Evolutionary conservation across 2,888 invertebrate species (phyloP), one percentile per base, ranked within the genome.

Genomic region (Drosophila nigritarsus): DNA sequence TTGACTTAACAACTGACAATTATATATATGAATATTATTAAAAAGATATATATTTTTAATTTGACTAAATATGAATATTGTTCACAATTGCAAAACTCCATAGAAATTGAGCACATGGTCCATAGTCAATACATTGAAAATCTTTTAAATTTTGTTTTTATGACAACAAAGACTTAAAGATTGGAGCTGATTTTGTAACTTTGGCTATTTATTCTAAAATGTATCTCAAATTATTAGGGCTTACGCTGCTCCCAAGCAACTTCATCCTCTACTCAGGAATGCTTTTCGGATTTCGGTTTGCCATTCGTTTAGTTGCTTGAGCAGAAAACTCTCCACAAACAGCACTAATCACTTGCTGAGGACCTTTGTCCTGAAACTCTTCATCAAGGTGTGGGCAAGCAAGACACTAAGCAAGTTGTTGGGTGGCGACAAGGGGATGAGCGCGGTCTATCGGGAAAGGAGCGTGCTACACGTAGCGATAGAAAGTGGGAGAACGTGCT

Each of bases 401-500:
- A 8, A 8, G 45, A 45, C 15, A 20, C 42, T 42, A 42, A 20
- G 42, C 42, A 42, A 42, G 42, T 42, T 20, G 42, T 5, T 20
- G 18, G 40, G 4, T 24, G n/a, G 24, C 15, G 38, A 6, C 4
- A 20, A 20, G 7, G 13, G 6, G 8, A 32, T 9, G 8, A 18
- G 32, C 13, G 6, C 1, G 24, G 30, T 20, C 20, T 20, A 45
- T 45, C 20, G 32, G 24, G 18, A 3, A 30, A 5, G 30, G 20
- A 9, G 54, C 54, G n/a, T 29, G 55, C 54, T 27, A 36, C 56
- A 55, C 30, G 60, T 34, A 63, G 42, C 40, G 51, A 48, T 61
- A 65, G 67, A 63, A 75, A 66, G 72, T 54, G 77, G 80, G 60
- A 68, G 72, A 82, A 88, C 90, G 90, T 86, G 90, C 89, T 73